phyloP scores from a whole-genome alignment of 2,888 invertebrate species.

The Branchellion lobata region DNA sequence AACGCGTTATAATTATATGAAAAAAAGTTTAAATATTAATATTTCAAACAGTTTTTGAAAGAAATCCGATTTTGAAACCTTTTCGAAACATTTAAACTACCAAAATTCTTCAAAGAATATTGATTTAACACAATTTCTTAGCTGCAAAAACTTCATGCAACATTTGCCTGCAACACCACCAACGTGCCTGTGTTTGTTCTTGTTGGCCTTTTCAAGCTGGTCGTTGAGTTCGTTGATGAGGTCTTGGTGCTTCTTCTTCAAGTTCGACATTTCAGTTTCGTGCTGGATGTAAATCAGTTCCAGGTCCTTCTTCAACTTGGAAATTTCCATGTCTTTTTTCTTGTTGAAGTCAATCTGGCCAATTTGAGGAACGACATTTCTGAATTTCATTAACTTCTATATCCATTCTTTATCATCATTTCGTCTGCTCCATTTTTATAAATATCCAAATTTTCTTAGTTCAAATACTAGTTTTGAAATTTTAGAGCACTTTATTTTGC shows the following conservation, averaged over 20 bases:
- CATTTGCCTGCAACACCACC: too few species aligned
- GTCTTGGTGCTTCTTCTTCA: constrained; percentile 98
- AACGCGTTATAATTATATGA: background rate
- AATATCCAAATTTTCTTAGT: too few species aligned
- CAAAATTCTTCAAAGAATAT: background rate
- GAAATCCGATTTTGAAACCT: too few species aligned
- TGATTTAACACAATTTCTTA: constrained; percentile 5
- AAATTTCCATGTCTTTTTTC: constrained; percentile 93
- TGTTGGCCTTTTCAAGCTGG: constrained; percentile 93
- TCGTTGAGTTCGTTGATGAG: constrained; percentile 96
- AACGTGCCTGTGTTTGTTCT: constrained; percentile 64
- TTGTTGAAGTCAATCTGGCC: constrained; percentile 93
- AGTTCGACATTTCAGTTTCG: constrained; percentile 90
- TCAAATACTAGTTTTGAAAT: too few species aligned
- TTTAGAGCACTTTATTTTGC: too few species aligned
- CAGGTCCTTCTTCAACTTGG: constrained; percentile 93
- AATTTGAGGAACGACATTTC: too few species aligned
- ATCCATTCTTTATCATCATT: too few species aligned
- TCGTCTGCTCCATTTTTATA: too few species aligned
- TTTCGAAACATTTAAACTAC: background rate
- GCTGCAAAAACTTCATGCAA: background rate
- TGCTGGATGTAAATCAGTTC: constrained; percentile 98
- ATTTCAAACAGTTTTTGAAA: too few species aligned
- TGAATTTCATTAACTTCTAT: too few species aligned
- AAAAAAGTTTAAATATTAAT: too few species aligned